Evolutionary conservation across 2,797 vertebrate species (phyloP).

Genomic region (Sebastes kiyomatsui): DNA sequence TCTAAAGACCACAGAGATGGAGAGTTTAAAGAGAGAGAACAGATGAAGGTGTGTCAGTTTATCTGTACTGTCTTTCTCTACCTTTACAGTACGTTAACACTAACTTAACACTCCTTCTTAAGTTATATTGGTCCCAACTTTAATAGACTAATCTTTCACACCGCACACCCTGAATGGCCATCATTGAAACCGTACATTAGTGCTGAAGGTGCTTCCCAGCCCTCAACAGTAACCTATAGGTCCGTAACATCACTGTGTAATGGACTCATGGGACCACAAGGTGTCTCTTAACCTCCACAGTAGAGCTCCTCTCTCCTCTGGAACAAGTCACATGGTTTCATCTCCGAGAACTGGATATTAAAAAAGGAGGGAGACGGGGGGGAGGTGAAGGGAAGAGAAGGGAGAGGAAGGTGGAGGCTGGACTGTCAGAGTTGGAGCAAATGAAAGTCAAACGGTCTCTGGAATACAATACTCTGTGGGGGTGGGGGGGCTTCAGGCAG

Average conservation of each 20-base stretch:
- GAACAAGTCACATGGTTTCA: background rate
- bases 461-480: background rate
- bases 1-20: constrained; percentile 32
- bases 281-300: constrained; percentile 81
- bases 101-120: background rate
- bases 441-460: constrained; percentile 52
- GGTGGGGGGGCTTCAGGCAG: constrained; percentile 7
- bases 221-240: background rate
- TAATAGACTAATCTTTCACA: background rate
- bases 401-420: constrained; percentile 1
- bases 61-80: background rate
- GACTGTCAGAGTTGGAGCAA: constrained; percentile 42
- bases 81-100: background rate
- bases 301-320: background rate
- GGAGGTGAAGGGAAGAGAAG: constrained; percentile 7
- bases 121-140: background rate
- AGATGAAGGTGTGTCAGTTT: background rate
- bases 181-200: background rate
- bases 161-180: background rate
- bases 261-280: constrained; percentile 71
- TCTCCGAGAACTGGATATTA: constrained; percentile 22
- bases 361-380: constrained; percentile 3
- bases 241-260: constrained; percentile 30
- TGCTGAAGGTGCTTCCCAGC: background rate
- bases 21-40: constrained; percentile 7